phyloP scores from a whole-genome alignment of 2,113 vertebrate species.

The Proteles cristata region DNA sequence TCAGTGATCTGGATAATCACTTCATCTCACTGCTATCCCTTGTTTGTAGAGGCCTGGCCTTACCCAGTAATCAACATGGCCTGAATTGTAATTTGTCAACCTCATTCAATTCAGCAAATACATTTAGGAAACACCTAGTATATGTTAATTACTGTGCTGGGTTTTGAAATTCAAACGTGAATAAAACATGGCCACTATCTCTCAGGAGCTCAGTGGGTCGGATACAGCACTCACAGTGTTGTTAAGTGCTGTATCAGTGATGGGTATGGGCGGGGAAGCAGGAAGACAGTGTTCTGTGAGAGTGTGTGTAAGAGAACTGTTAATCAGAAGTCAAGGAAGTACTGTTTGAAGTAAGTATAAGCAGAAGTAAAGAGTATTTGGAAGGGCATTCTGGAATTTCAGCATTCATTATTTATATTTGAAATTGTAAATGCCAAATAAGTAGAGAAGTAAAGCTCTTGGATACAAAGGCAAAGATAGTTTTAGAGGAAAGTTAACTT shows the following conservation, averaged over 20 bases:
- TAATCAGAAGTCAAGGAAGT: neutral
- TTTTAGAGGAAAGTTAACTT: conserved; percentile 47
- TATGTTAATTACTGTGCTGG: neutral
- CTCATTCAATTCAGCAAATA: conserved; percentile 59
- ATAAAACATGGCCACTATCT: neutral
- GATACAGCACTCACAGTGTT: neutral
- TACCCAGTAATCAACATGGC: conserved; percentile 55
- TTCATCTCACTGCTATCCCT: conserved; percentile 67
- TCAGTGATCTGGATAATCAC: conserved; percentile 70
- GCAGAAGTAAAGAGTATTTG: neutral
- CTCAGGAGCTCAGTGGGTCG: neutral
- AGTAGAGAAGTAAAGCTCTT: conserved; percentile 28
- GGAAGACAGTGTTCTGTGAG: neutral
- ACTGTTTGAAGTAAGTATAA: neutral
- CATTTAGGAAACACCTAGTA: conserved; percentile 36
- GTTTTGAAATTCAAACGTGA: conserved; percentile 53
- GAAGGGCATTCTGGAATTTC: neutral
- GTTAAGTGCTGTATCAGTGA: neutral
- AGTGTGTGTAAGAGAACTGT: neutral
- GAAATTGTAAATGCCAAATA: conserved; percentile 9
- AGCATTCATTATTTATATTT: conserved; percentile 33
- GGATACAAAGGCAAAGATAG: neutral
- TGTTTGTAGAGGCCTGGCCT: conserved; percentile 49
- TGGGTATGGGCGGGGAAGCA: no score
- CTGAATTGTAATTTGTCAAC: conserved; percentile 59